Evolutionary conservation across 92 coral and sea anemone genomes (phyloP).

Genomic region (Epizoanthus ramosus): DNA sequence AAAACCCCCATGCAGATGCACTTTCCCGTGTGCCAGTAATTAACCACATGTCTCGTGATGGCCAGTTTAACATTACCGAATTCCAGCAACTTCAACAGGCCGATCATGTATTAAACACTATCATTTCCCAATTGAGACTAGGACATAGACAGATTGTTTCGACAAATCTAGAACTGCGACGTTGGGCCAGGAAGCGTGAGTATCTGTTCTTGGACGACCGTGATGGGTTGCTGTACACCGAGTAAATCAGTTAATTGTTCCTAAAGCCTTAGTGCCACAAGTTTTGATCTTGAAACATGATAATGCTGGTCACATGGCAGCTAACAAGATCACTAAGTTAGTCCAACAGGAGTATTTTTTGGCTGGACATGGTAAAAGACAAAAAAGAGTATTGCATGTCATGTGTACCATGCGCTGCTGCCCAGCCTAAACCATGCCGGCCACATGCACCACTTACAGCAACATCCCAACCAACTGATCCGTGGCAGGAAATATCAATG

Average conservation of each 20-base stretch:
- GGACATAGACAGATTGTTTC: too few species aligned
- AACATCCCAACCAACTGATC: constrained; percentile 53
- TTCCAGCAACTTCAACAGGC: too few species aligned
- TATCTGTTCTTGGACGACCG: constrained; percentile 14
- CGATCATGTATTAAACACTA: too few species aligned
- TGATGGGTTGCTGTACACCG: constrained; percentile 11
- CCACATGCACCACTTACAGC: constrained; percentile 44
- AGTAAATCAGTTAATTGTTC: constrained; percentile 49
- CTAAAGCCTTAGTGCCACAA: constrained; percentile 21
- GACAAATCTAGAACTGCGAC: not conserved
- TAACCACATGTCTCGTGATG: constrained; percentile 13
- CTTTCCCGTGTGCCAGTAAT: constrained; percentile 45
- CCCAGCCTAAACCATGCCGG: constrained; percentile 29
- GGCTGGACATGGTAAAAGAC: constrained; percentile 47
- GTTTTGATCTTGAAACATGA: constrained; percentile 51
- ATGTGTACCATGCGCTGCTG: constrained; percentile 49
- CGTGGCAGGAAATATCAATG: constrained; percentile 61
- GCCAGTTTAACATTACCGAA: too few species aligned
- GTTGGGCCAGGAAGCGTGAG: constrained; percentile 34
- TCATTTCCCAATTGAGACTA: too few species aligned
- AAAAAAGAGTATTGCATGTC: constrained; percentile 42
- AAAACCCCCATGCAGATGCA: constrained; percentile 62
- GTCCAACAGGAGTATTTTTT: constrained; percentile 53
- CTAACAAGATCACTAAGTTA: constrained; percentile 44
- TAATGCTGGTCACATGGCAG: constrained; percentile 54